Conservation (phyloP, 1,140 invertebrate genomes). For the Carposina sasakii region DNA sequence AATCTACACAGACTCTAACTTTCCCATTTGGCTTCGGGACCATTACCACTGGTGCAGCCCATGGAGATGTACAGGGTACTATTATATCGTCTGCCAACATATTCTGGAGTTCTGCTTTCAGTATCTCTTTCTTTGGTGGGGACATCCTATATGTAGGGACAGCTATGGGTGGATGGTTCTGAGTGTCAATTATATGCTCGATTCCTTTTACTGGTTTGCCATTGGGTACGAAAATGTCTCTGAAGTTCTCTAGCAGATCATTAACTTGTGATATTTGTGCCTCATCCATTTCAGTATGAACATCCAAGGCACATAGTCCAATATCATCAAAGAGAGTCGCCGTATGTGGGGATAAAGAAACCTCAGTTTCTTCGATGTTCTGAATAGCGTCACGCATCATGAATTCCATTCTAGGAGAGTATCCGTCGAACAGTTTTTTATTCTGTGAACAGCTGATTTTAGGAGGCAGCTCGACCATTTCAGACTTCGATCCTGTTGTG, state of each 20-base stretch:
- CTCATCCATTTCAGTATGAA: not conserved
- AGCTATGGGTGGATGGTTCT: constrained; percentile 33
- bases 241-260: not conserved
- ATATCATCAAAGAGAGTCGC: not conserved
- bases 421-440: not conserved
- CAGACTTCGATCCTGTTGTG: no score
- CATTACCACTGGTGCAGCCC: constrained; percentile 64
- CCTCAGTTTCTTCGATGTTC: not conserved
- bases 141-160: constrained; percentile 36
- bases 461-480: no score
- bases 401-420: not conserved
- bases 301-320: not conserved
- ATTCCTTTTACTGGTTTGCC: not conserved
- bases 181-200: constrained; percentile 29
- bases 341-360: not conserved
- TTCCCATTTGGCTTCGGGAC: constrained; percentile 57
- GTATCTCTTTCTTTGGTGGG: constrained; percentile 17
- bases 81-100: constrained; percentile 50
- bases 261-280: not conserved
- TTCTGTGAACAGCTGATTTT: no score
- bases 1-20: constrained; percentile 43
- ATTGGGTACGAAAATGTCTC: not conserved
- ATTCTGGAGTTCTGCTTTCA: constrained; percentile 21
- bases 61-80: constrained; percentile 54
- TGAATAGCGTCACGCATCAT: not conserved